These are phyloP conservation scores for Oryctes rhinoceros DNA, from an alignment of 1,140 invertebrate species.

Conservation along the genomic window DNA sequence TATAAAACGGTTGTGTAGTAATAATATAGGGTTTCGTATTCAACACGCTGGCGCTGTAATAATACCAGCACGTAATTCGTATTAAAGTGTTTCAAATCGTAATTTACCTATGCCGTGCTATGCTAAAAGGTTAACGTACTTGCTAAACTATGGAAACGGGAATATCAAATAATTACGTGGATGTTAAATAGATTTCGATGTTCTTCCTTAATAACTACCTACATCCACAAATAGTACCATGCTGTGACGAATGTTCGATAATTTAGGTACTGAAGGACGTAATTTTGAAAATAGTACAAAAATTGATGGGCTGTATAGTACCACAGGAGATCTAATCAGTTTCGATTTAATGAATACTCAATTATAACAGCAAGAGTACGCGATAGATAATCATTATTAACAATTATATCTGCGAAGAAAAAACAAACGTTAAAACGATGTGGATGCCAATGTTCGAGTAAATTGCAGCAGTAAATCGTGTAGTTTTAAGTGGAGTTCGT, in stretches of 20 bases:
- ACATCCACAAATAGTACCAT: background rate
- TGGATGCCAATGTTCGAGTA: too few species aligned
- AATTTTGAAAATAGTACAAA: background rate
- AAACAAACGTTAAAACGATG: too few species aligned
- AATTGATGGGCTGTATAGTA: too few species aligned
- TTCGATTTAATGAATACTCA: too few species aligned
- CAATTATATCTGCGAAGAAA: too few species aligned
- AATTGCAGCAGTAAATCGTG: too few species aligned
- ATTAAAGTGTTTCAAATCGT: constrained; percentile 25
- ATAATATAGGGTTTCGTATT: constrained; percentile 32
- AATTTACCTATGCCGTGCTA: background rate
- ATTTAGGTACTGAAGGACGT: background rate
- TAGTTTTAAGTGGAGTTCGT: too few species aligned
- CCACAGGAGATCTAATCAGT: too few species aligned
- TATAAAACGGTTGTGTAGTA: constrained; percentile 24
- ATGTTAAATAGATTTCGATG: constrained; percentile 1
- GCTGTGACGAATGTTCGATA: background rate
- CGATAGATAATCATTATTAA: too few species aligned
- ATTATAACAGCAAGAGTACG: too few species aligned
- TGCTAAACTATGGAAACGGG: constrained; percentile 16
- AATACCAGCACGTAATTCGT: constrained; percentile 23
- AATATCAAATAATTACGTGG: background rate
- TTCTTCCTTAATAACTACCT: background rate
- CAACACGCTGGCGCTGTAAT: background rate
- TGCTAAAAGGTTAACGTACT: constrained; percentile 25